Evolutionary conservation across 2,888 invertebrate species (phyloP), one percentile per base, ranked within the genome.

Genomic region (Netelia melanura): DNA sequence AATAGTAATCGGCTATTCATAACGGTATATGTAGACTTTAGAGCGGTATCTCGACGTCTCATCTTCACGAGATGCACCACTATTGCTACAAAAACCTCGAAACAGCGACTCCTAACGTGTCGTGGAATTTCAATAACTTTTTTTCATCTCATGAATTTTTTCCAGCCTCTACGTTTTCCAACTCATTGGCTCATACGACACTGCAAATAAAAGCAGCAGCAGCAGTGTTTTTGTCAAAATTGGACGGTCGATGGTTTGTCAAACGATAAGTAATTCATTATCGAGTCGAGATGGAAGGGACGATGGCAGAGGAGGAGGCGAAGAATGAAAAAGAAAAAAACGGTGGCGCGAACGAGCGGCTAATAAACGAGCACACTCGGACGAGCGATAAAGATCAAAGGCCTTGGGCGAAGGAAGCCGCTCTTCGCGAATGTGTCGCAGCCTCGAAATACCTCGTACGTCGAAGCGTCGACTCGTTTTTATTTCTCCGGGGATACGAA

Each of bases 1-100:
- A 10, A 91, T 91, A 91, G 91, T 89, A 92, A 92, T 92, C 91
- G 89, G 3, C 30, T 30, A 30, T 5, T 30, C 87, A 87, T 92
- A 92, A 92, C 92, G 92, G 92, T 91, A 91, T 86, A 83, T 84
- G 87, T 58, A 43, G 64, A 11, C 17, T 88, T 84, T 85, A 87
- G 90, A 17, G 17, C 6, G 30, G 30, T 90, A 90, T 91, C 89
- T 87, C 89, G 87, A 88, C 86, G 89, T 86, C 88, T 87, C 86
- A 89, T 91, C 91, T 91, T 87, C 83, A 75, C 79, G 79, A 78
- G 74, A 82, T 62, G 67, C 64, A 68, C 68, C 62, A 75, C 56
- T 68, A 70, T 70, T 70, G 72, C 67, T 76, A 62, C 30, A 54
- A 72, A 77, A 64, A 21, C 67, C 77, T 81, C 30, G 3, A 30